Conservation (phyloP, 1,140 invertebrate genomes). For the Drosophila takahashii region DNA sequence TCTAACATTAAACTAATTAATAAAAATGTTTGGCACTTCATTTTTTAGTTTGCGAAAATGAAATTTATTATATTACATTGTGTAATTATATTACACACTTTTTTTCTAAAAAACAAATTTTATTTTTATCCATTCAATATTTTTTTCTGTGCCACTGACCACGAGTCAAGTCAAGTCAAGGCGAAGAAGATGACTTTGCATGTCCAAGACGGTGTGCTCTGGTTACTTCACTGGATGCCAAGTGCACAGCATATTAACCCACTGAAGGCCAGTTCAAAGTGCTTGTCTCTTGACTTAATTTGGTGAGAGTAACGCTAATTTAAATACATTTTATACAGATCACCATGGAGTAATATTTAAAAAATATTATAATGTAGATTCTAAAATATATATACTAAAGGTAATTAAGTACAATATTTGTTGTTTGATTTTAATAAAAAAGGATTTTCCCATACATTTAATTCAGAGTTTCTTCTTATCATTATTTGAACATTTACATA, state of each 20-base stretch:
- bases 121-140: too few relatives aligned
- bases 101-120: too few relatives aligned
- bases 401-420: too few relatives aligned
- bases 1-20: background rate
- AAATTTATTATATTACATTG: too few relatives aligned
- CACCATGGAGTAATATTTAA: background rate
- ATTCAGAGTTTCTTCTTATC: too few relatives aligned
- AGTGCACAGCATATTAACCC: conserved; percentile 68
- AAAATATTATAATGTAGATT: background rate
- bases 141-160: conserved; percentile 11
- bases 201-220: conserved; percentile 60
- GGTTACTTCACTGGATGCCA: conserved; percentile 61
- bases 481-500: too few relatives aligned
- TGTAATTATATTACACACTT: too few relatives aligned
- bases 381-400: background rate
- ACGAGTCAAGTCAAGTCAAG: conserved; percentile 34
- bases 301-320: background rate
- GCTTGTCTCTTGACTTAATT: conserved; percentile 1
- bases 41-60: too few relatives aligned
- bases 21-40: too few relatives aligned
- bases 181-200: conserved; percentile 54
- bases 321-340: background rate
- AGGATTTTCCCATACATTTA: too few relatives aligned
- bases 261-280: conserved; percentile 25
- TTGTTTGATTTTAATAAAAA: too few relatives aligned